Base-by-base conservation (phyloP, 2,888 invertebrate species). In the Ypsolopha sequella region DNA sequence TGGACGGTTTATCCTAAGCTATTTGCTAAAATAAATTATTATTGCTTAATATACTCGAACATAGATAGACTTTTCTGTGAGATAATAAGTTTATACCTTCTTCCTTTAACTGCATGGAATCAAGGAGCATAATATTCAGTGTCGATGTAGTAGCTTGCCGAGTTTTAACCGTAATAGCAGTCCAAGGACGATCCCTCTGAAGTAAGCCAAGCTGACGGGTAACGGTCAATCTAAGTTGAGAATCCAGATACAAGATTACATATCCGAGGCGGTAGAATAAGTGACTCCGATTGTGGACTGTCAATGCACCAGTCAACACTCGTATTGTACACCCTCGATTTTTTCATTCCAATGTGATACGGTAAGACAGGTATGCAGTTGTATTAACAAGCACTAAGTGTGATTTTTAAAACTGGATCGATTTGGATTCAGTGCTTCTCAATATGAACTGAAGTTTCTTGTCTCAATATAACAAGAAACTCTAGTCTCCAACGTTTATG, bases 81-180 rank as follows among this genome's bases (percentile, higher is more conserved):
- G 24, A 24, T 3, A 24, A 24, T 24, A 24, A 24, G 24, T 24
- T 3, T 24, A 24, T 24, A 82, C 88, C 88, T 76, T 90, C 89
- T 56, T 88, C 87, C 54, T 89, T 88, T 14, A 91, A 66, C 55
- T 86, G 79, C 60, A 89, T 76, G 10, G 88, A 82, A 44, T 89
- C 89, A 11, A 87, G 57, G 60, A 90, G 73, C 73, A 88, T 88
- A 4, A 84, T 77, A 56, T 90, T 90, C 1, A 91, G 74, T 0
- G 90, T 89, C 10, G 88, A 86, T 0, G 90, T 82, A 45, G 89
- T 88, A 0, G 91, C 90, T 59, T 91, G 91, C 6, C 88, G 73
- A 0, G 91, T 90, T 67, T 91, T 91, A 48, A 91, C 90, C 0
- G 90, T 90, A 49, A 90, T 88, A 1, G 90, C 90, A 0, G 91